A percentile compares a stretch with the other conserved stretches of the same genome.
Evolutionary conservation across 2,888 invertebrate species (phyloP).

Genomic region (Ctenicera cuprea): DNA sequence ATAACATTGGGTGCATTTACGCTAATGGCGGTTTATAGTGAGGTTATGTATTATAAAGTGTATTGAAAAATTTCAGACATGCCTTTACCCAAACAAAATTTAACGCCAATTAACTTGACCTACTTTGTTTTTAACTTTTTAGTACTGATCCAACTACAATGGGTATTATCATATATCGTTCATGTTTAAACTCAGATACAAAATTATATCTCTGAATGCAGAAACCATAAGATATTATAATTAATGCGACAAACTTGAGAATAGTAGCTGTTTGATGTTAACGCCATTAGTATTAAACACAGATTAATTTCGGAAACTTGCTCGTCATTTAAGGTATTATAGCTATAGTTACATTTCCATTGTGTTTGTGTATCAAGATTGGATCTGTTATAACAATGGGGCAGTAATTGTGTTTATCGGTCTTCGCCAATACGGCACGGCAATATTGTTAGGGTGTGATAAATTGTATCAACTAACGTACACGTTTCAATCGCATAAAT

Average conservation of each 20-base stretch:
- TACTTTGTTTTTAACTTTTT: no score
- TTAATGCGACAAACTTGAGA: background rate
- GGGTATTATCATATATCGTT: no score
- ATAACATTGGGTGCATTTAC: no score
- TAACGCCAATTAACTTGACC: no score
- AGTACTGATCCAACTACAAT: no score
- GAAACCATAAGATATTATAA: background rate
- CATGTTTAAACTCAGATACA: no score
- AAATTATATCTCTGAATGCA: no score
- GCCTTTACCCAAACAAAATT: no score
- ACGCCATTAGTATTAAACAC: conserved; percentile 1
- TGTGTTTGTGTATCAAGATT: conserved; percentile 29
- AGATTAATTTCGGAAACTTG: conserved; percentile 25
- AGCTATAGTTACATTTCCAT: conserved; percentile 21
- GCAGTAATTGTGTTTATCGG: conserved; percentile 29
- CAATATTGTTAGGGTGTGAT: conserved; percentile 23
- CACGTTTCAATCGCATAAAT: conserved; percentile 32
- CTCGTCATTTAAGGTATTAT: conserved; percentile 17
- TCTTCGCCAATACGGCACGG: conserved; percentile 21
- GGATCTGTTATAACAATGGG: conserved; percentile 22
- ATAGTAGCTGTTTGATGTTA: background rate
- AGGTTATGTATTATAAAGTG: no score
- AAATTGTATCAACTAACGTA: conserved; percentile 30
- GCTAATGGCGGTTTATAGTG: no score
- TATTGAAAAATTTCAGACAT: no score